Percentiles rank a stretch among this genome's conserved stretches.
phyloP scores from a whole-genome alignment of 2,113 vertebrate species.

The Hiodon tergisus region DNA sequence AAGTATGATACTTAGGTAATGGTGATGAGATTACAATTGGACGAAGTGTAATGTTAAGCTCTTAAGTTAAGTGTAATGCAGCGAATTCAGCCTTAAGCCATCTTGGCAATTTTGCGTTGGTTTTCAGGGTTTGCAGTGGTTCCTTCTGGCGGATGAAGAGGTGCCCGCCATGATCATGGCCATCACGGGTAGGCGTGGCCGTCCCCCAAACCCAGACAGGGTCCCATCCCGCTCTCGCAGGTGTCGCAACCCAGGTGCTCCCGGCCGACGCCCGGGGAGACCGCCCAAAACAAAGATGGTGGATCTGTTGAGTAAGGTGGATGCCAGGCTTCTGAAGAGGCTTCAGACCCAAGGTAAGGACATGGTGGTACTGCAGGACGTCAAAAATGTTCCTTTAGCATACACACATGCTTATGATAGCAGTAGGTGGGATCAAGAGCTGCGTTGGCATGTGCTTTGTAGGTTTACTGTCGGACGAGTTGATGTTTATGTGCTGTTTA shows the following conservation, averaged over 20 bases:
- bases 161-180: slow-evolving; percentile 92
- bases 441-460: no score
- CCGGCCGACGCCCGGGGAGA: slow-evolving; percentile 69
- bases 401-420: no score
- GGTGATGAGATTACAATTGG: no score
- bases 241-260: slow-evolving; percentile 51
- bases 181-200: slow-evolving; percentile 88
- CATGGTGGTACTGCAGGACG: not conserved
- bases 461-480: no score
- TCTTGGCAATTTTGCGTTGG: no score
- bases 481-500: not conserved
- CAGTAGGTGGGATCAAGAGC: no score
- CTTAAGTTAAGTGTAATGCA: no score
- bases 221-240: slow-evolving; percentile 57
- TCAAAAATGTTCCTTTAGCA: no score
- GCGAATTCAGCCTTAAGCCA: no score
- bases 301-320: slow-evolving; percentile 81
- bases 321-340: slow-evolving; percentile 73
- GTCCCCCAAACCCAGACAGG: slow-evolving; percentile 85
- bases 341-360: slow-evolving; percentile 80
- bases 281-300: slow-evolving; percentile 82
- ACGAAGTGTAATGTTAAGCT: no score
- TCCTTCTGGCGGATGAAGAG: slow-evolving; percentile 81
- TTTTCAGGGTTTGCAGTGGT: slow-evolving; percentile 79
- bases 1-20: no score